A percentile compares a stretch with the other conserved stretches of the same genome.
Evolutionary conservation across 2,888 invertebrate species (phyloP).

Genomic region (Eubasilissa splendida): DNA sequence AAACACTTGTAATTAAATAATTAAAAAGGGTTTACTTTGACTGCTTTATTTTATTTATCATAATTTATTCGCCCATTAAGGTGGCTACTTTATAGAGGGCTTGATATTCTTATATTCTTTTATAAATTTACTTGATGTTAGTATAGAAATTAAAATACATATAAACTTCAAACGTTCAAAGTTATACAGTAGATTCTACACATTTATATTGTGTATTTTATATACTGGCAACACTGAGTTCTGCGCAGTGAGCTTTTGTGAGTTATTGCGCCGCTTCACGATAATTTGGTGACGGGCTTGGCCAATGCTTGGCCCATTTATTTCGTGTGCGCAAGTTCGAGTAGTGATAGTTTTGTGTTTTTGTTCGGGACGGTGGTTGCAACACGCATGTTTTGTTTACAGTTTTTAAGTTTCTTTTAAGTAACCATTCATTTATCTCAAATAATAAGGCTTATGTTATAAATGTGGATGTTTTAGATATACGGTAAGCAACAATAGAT

Average conservation of each 20-base stretch:
- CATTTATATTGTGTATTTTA: constrained; percentile 59
- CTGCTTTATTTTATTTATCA: not conserved
- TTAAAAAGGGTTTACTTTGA: not conserved
- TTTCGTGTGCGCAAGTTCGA: constrained; percentile 46
- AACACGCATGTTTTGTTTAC: constrained; percentile 49
- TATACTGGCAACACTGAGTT: constrained; percentile 65
- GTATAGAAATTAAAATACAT: not conserved
- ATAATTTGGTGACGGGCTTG: constrained; percentile 66
- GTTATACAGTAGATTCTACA: not conserved
- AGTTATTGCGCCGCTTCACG: constrained; percentile 73
- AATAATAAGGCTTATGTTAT: not conserved
- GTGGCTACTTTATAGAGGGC: no score
- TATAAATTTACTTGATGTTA: not conserved
- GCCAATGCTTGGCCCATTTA: constrained; percentile 39
- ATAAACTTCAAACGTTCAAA: not conserved
- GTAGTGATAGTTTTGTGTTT: constrained; percentile 52
- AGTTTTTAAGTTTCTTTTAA: constrained; percentile 24
- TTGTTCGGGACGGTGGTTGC: constrained; percentile 45
- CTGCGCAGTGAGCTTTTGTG: constrained; percentile 70
- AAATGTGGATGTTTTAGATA: constrained; percentile 27
- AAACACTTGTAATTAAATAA: not conserved
- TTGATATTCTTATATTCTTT: no score
- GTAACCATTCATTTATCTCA: constrained; percentile 18
- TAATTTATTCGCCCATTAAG: not conserved
- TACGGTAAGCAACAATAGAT: constrained; percentile 48